Percentiles rank a stretch among this genome's conserved stretches.
phyloP scores from a whole-genome alignment of 2,797 vertebrate genomes.

The Tiaroga cobitis region DNA sequence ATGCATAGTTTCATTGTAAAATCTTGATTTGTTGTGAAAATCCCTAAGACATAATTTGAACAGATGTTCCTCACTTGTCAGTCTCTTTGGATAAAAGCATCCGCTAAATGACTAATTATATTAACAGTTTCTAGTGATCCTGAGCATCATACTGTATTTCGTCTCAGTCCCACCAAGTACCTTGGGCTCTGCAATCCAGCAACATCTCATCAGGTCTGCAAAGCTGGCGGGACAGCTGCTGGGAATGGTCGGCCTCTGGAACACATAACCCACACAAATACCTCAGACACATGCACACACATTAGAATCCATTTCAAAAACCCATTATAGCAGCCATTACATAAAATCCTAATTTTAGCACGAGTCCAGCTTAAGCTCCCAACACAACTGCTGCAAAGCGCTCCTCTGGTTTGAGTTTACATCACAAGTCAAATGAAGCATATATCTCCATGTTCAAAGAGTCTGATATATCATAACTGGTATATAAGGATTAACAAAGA shows the following conservation, averaged over 20 bases:
- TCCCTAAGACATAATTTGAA: background rate
- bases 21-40: background rate
- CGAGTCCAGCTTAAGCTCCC: slow-evolving; percentile 4
- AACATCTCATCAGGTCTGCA: slow-evolving; percentile 93
- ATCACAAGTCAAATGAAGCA: background rate
- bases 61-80: background rate
- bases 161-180: slow-evolving; percentile 67
- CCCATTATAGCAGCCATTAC: slow-evolving; percentile 35
- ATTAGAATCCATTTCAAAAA: slow-evolving; percentile 43
- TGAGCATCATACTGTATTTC: background rate
- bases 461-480: slow-evolving; percentile 17
- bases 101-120: background rate
- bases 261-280: slow-evolving; percentile 36
- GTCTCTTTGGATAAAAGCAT: slow-evolving; percentile 5
- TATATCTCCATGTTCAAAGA: slow-evolving; percentile 1
- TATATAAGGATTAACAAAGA: slow-evolving; percentile 11
- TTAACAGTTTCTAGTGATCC: background rate
- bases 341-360: slow-evolving; percentile 39
- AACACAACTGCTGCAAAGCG: slow-evolving; percentile 30
- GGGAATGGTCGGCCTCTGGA: slow-evolving; percentile 95
- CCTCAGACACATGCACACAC: slow-evolving; percentile 18
- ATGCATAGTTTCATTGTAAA: background rate
- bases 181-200: slow-evolving; percentile 96
- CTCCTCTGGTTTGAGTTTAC: slow-evolving; percentile 21
- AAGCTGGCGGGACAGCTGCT: slow-evolving; percentile 96